Evolutionary conservation across 2,888 invertebrate genomes (phyloP).

Genomic region (Melanchra persicariae): DNA sequence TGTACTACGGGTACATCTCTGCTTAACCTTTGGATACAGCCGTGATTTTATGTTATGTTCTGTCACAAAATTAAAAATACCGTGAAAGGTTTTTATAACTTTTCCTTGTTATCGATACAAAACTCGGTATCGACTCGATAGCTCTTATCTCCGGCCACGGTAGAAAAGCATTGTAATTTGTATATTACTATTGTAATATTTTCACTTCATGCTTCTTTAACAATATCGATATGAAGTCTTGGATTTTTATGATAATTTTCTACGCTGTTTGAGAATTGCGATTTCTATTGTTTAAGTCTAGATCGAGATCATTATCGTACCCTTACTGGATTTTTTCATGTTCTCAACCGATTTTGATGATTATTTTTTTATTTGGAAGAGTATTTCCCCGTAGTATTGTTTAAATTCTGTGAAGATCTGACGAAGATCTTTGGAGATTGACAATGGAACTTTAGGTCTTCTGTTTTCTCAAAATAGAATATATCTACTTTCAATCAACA

Average conservation of each 20-base stretch:
- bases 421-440: too few relatives aligned
- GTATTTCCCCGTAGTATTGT: background rate
- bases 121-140: constrained; percentile 39
- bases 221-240: constrained; percentile 21
- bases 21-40: too few relatives aligned
- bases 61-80: constrained; percentile 7
- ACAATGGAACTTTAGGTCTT: too few relatives aligned
- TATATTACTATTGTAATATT: constrained; percentile 51
- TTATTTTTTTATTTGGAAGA: too few relatives aligned
- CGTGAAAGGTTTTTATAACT: constrained; percentile 20
- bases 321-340: background rate
- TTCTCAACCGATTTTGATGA: too few relatives aligned
- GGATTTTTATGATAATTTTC: background rate
- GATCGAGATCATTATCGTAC: too few relatives aligned
- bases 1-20: too few relatives aligned
- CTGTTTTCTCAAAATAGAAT: too few relatives aligned
- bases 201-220: constrained; percentile 28
- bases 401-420: too few relatives aligned
- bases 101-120: constrained; percentile 32
- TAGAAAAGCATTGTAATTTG: constrained; percentile 49
- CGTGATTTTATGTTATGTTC: background rate
- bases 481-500: too few relatives aligned
- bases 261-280: background rate
- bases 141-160: constrained; percentile 47
- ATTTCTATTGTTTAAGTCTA: background rate